Conservation (phyloP, 2,113 vertebrate genomes). For the Carassius auratus region DNA sequence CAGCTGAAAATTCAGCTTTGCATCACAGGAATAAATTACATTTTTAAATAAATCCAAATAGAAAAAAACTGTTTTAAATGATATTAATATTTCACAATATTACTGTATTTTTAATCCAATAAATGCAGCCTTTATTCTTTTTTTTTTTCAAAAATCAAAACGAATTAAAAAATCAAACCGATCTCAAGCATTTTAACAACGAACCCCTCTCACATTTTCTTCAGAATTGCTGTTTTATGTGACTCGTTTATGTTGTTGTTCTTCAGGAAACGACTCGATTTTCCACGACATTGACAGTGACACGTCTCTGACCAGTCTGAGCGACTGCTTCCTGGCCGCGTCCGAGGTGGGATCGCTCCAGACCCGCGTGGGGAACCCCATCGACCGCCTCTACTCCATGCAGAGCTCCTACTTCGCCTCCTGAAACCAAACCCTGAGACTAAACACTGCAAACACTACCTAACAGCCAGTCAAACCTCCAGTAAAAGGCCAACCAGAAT, state of each 20-base stretch:
- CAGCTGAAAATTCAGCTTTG: neutral
- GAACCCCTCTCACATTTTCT: neutral
- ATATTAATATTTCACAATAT: neutral
- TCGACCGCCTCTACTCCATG: constrained; percentile 94
- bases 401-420: constrained; percentile 92
- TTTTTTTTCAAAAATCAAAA: no score
- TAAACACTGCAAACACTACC: constrained; percentile 14
- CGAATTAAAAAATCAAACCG: neutral
- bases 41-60: neutral
- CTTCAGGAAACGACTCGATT: constrained; percentile 87
- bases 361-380: constrained; percentile 85
- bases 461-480: neutral
- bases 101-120: neutral
- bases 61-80: neutral
- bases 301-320: constrained; percentile 92
- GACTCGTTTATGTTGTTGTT: neutral
- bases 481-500: neutral
- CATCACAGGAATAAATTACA: neutral
- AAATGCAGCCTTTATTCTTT: no score
- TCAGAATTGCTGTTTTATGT: neutral
- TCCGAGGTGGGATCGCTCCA: constrained; percentile 84
- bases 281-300: constrained; percentile 94
- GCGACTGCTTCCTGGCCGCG: constrained; percentile 88
- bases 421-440: constrained; percentile 54
- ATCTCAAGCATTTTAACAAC: neutral